Base-by-base conservation (phyloP, 2,888 invertebrate species). In the Lepidonotus clava region DNA sequence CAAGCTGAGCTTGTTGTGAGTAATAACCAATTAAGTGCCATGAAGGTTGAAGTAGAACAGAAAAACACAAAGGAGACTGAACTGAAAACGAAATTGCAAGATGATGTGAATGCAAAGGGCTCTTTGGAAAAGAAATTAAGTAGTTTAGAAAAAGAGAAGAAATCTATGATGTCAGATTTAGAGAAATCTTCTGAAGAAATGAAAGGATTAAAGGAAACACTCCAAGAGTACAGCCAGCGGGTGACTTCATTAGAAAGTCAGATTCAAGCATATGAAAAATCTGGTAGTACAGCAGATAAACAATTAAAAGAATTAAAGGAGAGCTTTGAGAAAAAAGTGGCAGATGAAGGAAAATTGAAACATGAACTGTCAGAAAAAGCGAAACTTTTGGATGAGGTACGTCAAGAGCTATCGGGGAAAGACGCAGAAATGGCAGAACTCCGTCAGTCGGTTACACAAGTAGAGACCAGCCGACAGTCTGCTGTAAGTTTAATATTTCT, bases 61-160 rank as follows among this genome's bases (percentile, higher is more conserved):
- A 66, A 14, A 28, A 83, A 53, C 34, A 32, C 66, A 21, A n/a
- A 6, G 11, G 34, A 28, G 40, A 46, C 24, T 0, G 28, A 61
- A 46, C 18, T 86, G 36, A 40, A 76, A 36, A 38, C 61, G 21
- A 34, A 87, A 5, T 38, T 85, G n/a, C 71, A 36, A 71, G 24
- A 38, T 34, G 38, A 34, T 2, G 0, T 24, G 4, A 34, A 34
- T 6, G 71, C 34, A 38, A 71, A 0, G 36, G 38, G 2, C 38
- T 71, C 71, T 14, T 4, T 71, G 5, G 38, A 2, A 2, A 18
- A 71, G 38, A 34, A 11, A 18, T n/a, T 71, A 21, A 1, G 5
- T 71, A 18, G 18, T 71, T 18, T 71, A 24, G 21, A 71, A 4
- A 34, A 18, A 36, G 71, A 71, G 18, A 71, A 71, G 38, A 18